A percentile compares a stretch with the other conserved stretches of the same genome.
These are phyloP conservation scores for Tiliqua scincoides DNA, from an alignment of 2,113 vertebrate genomes.

Conservation along the genomic window DNA sequence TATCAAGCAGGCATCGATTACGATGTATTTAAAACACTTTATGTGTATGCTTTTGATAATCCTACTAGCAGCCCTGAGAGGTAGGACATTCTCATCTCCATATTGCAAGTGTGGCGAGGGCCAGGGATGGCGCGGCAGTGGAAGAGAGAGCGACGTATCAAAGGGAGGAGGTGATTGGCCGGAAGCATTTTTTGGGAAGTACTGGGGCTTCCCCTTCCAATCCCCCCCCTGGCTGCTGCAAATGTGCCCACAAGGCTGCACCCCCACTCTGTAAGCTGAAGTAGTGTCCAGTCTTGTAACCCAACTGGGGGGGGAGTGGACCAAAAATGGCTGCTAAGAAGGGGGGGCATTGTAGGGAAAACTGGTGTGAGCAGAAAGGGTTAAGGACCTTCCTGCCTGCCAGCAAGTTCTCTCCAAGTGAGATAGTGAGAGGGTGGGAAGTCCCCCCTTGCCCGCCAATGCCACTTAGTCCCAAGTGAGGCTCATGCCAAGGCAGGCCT, in stretches of 20 bases:
- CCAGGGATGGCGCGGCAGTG: too few relatives aligned
- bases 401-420: neutral
- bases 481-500: neutral
- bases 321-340: neutral
- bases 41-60: neutral
- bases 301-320: neutral
- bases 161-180: too few relatives aligned
- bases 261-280: too few relatives aligned
- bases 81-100: neutral
- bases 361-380: neutral
- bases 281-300: too few relatives aligned
- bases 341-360: neutral
- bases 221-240: too few relatives aligned
- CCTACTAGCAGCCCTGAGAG: neutral
- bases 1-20: too few relatives aligned
- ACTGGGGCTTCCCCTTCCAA: too few relatives aligned
- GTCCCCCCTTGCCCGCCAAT: neutral
- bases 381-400: neutral
- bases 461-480: neutral
- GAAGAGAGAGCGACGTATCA: too few relatives aligned
- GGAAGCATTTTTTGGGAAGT: too few relatives aligned
- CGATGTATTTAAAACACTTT: neutral
- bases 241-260: too few relatives aligned
- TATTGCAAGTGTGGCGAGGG: neutral
- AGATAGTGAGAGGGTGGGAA: neutral